Evolutionary conservation across 53 echinoderm and acorn worm genomes (phyloP).

Genomic region (Paracentrotus lividus): DNA sequence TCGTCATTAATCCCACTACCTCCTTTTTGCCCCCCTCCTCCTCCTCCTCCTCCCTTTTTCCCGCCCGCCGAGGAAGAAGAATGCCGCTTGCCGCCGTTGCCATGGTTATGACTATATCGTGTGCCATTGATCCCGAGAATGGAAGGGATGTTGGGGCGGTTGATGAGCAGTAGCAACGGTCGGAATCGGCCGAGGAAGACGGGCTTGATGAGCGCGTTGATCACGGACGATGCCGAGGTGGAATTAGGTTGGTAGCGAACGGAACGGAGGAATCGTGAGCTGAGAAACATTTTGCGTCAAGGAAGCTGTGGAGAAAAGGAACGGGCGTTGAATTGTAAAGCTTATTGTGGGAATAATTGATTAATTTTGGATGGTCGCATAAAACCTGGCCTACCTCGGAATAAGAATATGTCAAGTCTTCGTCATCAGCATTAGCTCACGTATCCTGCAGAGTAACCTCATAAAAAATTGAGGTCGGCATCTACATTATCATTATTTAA

Average conservation of each 20-base stretch:
- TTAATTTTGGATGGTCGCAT: too few relatives aligned
- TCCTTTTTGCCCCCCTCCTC: not conserved
- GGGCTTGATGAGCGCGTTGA: conserved; percentile 64
- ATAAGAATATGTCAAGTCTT: too few relatives aligned
- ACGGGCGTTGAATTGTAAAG: too few relatives aligned
- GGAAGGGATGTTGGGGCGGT: conserved; percentile 42
- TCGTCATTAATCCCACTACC: not conserved
- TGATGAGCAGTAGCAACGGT: conserved; percentile 3
- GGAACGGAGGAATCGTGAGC: conserved; percentile 66
- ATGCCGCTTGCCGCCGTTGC: not conserved
- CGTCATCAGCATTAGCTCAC: too few relatives aligned
- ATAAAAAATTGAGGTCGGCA: too few relatives aligned
- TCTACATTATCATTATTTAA: not conserved
- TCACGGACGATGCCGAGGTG: not conserved
- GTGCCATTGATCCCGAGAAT: conserved; percentile 1
- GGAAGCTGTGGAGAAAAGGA: not conserved
- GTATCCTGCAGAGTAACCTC: too few relatives aligned
- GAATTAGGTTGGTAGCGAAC: conserved; percentile 47
- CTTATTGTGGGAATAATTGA: too few relatives aligned
- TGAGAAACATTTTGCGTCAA: conserved; percentile 57
- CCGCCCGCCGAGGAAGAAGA: not conserved
- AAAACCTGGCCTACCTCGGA: too few relatives aligned
- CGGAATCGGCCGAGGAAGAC: conserved; percentile 45
- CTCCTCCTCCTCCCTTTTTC: conserved; percentile 21
- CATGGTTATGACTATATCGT: not conserved